phyloP scores from a whole-genome alignment of 1,140 invertebrate genomes.

The Leptinotarsa lineolata region DNA sequence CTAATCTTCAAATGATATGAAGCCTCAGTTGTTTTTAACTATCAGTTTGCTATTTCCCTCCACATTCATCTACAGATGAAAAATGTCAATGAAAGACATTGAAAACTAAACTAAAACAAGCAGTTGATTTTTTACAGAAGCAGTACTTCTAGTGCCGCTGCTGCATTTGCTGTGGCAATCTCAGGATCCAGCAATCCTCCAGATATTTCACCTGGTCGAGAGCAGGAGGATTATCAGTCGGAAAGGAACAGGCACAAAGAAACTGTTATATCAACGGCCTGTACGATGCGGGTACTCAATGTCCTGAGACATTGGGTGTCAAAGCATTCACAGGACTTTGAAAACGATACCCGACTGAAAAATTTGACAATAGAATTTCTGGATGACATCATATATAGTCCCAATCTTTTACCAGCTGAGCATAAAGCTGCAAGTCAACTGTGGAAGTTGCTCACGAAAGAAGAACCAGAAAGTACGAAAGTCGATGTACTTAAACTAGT shows the following conservation, averaged over 20 bases:
- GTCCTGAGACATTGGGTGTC: conserved; percentile 79
- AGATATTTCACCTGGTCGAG: conserved; percentile 57
- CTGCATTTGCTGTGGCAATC: conserved; percentile 90
- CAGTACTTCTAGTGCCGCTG: conserved; percentile 86
- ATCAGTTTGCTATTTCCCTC: too few species aligned
- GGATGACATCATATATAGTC: conserved; percentile 85
- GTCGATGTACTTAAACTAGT: conserved; percentile 76
- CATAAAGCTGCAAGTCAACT: conserved; percentile 86
- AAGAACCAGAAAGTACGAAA: conserved; percentile 64
- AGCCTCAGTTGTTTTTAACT: too few species aligned
- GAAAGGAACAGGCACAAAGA: conserved; percentile 69
- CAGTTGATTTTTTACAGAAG: conserved; percentile 65
- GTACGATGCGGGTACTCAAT: conserved; percentile 91
- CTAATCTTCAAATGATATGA: too few species aligned
- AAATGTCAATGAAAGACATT: too few species aligned
- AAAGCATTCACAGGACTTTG: conserved; percentile 81
- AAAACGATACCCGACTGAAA: conserved; percentile 75
- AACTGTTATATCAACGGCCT: conserved; percentile 87
- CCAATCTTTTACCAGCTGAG: conserved; percentile 85
- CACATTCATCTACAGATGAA: too few species aligned
- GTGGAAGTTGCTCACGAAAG: conserved; percentile 77
- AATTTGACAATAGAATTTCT: conserved; percentile 83
- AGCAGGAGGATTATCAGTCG: conserved; percentile 44
- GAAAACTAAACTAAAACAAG: too few species aligned
- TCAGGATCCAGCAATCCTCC: conserved; percentile 83